Base-by-base conservation (phyloP, 2,113 vertebrate genomes). In the Hemicordylus capensis region DNA sequence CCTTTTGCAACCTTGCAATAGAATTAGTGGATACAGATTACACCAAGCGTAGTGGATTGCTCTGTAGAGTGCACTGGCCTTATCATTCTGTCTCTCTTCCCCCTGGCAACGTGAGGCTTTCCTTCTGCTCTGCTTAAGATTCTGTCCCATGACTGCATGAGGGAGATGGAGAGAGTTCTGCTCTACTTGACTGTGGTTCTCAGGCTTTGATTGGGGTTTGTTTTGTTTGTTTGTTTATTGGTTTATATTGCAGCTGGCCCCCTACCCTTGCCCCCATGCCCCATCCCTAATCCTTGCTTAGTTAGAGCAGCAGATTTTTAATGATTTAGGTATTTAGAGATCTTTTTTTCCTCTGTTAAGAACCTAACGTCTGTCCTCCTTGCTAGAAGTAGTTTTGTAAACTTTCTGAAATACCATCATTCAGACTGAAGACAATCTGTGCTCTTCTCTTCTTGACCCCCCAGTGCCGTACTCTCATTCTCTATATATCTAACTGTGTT, bases 191-290 rank as follows among this genome's bases (percentile, higher is more conserved):
- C 42, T 73, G 39, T 20, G 0, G 1, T 31, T 59, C 39, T 5
- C 37, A 46, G 6, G 75, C 75, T 72, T 82, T 81, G n/a, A n/a
- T n/a, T n/a, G n/a, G 77, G 20, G 73, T 80, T 86, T 34, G 81
- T 76, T 9, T 85, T 83, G 59, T 80, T 75, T 75, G n/a, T n/a
- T n/a, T n/a, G n/a, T n/a, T n/a, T n/a, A n/a, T n/a, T n/a, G n/a
- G n/a, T n/a, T n/a, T n/a, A n/a, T n/a, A n/a, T n/a, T n/a, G n/a
- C n/a, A n/a, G n/a, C n/a, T n/a, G n/a, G n/a, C 44, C 58, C 37
- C 56, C 39, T 26, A 31, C 26, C 3, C 26, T 39, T 46, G 26
- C 58, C n/a, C n/a, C n/a, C n/a, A n/a, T n/a, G n/a, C n/a, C n/a
- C n/a, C n/a, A n/a, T n/a, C n/a, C n/a, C n/a, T n/a, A n/a, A 63